Percentiles rank a stretch among this genome's conserved stretches.
Conservation (phyloP, 2,888 invertebrate genomes). For the Sarcophaga subvicina region DNA sequence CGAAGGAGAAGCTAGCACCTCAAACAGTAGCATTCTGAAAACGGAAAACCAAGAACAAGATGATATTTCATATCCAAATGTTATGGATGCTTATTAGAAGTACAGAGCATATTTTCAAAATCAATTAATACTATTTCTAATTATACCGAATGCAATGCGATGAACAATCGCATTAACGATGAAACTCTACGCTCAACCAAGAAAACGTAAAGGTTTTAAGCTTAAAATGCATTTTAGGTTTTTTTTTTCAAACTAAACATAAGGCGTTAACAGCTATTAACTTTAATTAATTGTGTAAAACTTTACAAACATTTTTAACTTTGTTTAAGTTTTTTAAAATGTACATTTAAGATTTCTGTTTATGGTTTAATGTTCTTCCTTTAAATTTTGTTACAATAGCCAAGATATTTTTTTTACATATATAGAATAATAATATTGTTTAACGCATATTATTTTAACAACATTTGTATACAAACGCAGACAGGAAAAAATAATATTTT, state of each 20-base stretch:
- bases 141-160: not conserved
- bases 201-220: conserved; percentile 26
- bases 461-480: conserved; percentile 41
- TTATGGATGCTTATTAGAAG: conserved; percentile 45
- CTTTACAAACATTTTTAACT: conserved; percentile 16
- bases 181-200: not conserved
- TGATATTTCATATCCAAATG: conserved; percentile 44
- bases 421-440: conserved; percentile 24
- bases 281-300: conserved; percentile 36
- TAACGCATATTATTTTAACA: conserved; percentile 16
- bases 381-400: conserved; percentile 51
- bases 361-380: conserved; percentile 45
- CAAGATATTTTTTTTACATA: conserved; percentile 22
- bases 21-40: conserved; percentile 37
- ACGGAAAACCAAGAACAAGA: conserved; percentile 38
- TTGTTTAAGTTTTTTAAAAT: conserved; percentile 16
- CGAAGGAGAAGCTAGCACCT: conserved; percentile 15
- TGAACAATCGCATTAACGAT: not conserved
- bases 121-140: conserved; percentile 2
- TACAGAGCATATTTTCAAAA: not conserved
- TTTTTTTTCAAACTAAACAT: conserved; percentile 31
- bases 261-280: conserved; percentile 32
- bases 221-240: conserved; percentile 53
- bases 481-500: conserved; percentile 42
- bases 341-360: conserved; percentile 32